phyloP scores from a whole-genome alignment of 2,888 invertebrate species.

The Pandemis corylana region DNA sequence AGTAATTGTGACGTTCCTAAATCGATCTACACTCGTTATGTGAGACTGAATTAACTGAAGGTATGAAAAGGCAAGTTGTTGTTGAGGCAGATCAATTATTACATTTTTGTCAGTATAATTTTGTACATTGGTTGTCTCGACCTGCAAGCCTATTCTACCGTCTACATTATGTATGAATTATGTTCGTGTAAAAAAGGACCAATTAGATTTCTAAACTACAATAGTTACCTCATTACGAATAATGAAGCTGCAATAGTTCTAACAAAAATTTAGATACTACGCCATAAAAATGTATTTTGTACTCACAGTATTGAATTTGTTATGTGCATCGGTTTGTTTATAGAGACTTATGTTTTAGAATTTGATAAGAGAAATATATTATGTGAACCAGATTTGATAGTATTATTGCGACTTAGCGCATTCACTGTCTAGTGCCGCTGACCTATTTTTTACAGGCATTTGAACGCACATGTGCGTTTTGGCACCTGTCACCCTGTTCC shows the following conservation, averaged over 20 bases:
- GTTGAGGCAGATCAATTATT: no score
- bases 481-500: no score
- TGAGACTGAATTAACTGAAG: slow-evolving; percentile 16
- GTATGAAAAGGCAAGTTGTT: neutral
- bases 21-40: slow-evolving; percentile 11
- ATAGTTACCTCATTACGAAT: no score
- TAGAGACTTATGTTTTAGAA: slow-evolving; percentile 15
- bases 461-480: no score
- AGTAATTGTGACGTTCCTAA: slow-evolving; percentile 2
- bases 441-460: no score
- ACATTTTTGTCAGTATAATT: no score
- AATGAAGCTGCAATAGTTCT: neutral
- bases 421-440: no score
- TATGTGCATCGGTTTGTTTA: slow-evolving; percentile 21
- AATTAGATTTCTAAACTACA: neutral
- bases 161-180: neutral
- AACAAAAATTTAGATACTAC: slow-evolving; percentile 13
- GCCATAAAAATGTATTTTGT: slow-evolving; percentile 9
- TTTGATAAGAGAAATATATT: slow-evolving; percentile 33
- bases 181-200: neutral
- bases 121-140: no score
- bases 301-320: slow-evolving; percentile 20
- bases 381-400: slow-evolving; percentile 6
- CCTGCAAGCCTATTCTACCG: no score
- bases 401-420: neutral